These are phyloP conservation scores for Scaptodrosophila latifasciaeformis DNA, from an alignment of 2,888 invertebrate species.

Conservation along the genomic window DNA sequence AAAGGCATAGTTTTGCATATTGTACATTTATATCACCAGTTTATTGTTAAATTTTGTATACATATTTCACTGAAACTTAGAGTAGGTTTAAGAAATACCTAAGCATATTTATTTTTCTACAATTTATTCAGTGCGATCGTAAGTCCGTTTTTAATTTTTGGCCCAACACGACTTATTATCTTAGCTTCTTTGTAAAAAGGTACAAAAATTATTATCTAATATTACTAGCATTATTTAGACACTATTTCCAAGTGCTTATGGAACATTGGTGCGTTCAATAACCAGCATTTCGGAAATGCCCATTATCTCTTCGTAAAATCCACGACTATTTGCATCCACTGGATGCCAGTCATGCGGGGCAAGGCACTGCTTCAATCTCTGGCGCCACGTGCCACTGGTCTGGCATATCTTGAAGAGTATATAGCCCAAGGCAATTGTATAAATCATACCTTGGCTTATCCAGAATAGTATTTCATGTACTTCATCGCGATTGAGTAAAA, in stretches of 20 bases:
- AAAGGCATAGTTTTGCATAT: too few relatives aligned
- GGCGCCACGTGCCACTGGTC: constrained; percentile 60
- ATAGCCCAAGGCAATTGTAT: constrained; percentile 61
- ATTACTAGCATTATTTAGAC: too few relatives aligned
- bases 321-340: constrained; percentile 69
- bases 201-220: too few relatives aligned
- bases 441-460: constrained; percentile 56
- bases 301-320: constrained; percentile 72
- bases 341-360: constrained; percentile 74
- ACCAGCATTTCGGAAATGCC: constrained; percentile 72
- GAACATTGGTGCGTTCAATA: constrained; percentile 39
- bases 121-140: constrained; percentile 51
- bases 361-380: constrained; percentile 69
- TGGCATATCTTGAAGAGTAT: constrained; percentile 62
- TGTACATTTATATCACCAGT: constrained; percentile 52
- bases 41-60: constrained; percentile 59
- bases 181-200: too few relatives aligned
- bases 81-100: too few relatives aligned
- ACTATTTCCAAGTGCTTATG: not conserved
- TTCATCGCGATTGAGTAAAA: constrained; percentile 29
- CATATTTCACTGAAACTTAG: constrained; percentile 8
- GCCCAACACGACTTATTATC: too few relatives aligned
- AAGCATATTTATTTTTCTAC: too few relatives aligned
- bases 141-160: too few relatives aligned
- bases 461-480: constrained; percentile 42